Evolutionary conservation across 2,888 invertebrate species (phyloP).

Genomic region (Drosophila recens): DNA sequence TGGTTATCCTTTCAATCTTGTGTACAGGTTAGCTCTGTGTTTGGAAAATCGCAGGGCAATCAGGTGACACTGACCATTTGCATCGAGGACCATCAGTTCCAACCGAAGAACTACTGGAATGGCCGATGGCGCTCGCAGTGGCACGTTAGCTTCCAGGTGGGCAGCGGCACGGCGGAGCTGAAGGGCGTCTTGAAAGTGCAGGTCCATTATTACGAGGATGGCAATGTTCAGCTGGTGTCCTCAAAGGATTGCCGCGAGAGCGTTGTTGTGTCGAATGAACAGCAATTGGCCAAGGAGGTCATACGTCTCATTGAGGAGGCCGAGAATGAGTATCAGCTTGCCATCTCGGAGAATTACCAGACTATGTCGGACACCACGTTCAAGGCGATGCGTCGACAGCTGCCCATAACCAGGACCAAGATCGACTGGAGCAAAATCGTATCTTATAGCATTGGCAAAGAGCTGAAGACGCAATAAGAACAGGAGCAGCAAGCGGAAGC

Average conservation of each 20-base stretch:
- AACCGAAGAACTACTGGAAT: conserved; percentile 98
- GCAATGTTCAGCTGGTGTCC: conserved; percentile 99
- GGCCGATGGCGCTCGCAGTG: conserved; percentile 99
- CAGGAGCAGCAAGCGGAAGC: conserved; percentile 79
- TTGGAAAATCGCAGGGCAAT: conserved; percentile 87
- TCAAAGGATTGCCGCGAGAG: conserved; percentile 97
- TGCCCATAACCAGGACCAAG: conserved; percentile 99
- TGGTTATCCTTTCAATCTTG: neutral
- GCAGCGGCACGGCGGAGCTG: conserved; percentile 90
- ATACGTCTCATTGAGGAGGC: conserved; percentile 95
- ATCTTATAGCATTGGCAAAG: conserved; percentile 98
- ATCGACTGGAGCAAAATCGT: conserved; percentile 99
- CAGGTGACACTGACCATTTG: conserved; percentile 94
- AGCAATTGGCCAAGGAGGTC: conserved; percentile 96
- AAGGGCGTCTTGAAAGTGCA: conserved; percentile 94
- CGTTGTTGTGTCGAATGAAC: conserved; percentile 90
- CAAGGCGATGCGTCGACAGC: conserved; percentile 97
- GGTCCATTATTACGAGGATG: conserved; percentile 99
- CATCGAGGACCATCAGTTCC: conserved; percentile 99
- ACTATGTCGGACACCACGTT: conserved; percentile 99
- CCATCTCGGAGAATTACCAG: conserved; percentile 98
- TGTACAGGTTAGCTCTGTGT: conserved; percentile 87
- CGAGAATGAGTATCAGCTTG: conserved; percentile 97
- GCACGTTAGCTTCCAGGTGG: conserved; percentile 93
- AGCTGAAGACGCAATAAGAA: conserved; percentile 96